A percentile compares a stretch with the other conserved stretches of the same genome.
Conservation (phyloP, 30 jellyfish, hydroid and myxozoan species). For the Aurelia sp. region DNA sequence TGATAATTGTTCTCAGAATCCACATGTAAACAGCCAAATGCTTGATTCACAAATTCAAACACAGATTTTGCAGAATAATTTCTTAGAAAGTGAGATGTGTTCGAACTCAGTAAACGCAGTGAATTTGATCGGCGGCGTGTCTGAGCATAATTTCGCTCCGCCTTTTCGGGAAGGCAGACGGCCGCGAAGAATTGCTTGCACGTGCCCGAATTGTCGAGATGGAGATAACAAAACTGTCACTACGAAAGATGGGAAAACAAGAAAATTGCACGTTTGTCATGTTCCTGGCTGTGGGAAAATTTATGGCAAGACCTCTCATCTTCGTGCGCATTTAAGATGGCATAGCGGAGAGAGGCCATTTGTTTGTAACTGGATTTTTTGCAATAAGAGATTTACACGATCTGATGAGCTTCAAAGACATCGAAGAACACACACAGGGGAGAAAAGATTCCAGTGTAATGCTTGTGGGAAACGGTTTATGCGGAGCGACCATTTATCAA, state of each 20-base stretch:
- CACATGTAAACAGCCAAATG: constrained; percentile 58
- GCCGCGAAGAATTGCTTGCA: constrained; percentile 99
- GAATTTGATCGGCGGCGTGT: constrained; percentile 65
- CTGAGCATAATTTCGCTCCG: constrained; percentile 79
- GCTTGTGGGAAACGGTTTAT: constrained; percentile 94
- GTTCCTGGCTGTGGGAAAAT: constrained; percentile 99
- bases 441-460: constrained; percentile 97
- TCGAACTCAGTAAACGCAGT: constrained; percentile 52
- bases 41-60: constrained; percentile 66
- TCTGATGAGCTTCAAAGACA: constrained; percentile 99
- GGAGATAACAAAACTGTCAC: constrained; percentile 98
- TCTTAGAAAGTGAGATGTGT: constrained; percentile 58
- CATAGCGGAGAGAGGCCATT: constrained; percentile 99
- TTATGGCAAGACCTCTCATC: constrained; percentile 98
- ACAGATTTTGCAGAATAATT: constrained; percentile 63
- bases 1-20: constrained; percentile 77
- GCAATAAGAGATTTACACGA: constrained; percentile 96
- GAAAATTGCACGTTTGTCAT: constrained; percentile 96
- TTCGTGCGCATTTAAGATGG: constrained; percentile 98
- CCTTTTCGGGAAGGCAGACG: constrained; percentile 90
- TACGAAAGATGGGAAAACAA: constrained; percentile 95
- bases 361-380: constrained; percentile 97
- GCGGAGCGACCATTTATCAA: constrained; percentile 98
- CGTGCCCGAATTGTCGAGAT: constrained; percentile 99
- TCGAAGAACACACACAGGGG: constrained; percentile 99